Evolutionary conservation across 2,888 invertebrate species (phyloP), one percentile per base, ranked within the genome.

Genomic region (Caenorhabditis sp.): DNA sequence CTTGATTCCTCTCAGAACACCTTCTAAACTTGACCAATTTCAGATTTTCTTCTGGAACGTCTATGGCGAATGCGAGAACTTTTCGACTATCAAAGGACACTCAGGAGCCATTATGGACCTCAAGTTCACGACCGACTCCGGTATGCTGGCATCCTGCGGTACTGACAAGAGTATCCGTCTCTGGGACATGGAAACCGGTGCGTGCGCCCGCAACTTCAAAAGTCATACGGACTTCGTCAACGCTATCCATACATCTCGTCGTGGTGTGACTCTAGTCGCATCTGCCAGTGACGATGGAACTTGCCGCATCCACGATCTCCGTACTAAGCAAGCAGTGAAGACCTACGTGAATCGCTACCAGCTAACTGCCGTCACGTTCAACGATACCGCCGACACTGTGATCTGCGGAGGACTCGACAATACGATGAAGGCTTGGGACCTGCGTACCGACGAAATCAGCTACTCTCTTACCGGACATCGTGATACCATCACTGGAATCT

Each of bases 51-150:
- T 99, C 86, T 99, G 99, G 99, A 96, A 95, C 92, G 97, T 97
- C 0, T 97, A 97, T 92, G 98, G 97, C 0, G 97, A 99, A 92
- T 99, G 99, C 93, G 97, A 98, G 91, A 99, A 99, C 93, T 95
- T 97, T 86, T 96, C 96, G 90, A 95, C 96, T 24, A 95, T 99
- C 95, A 95, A 95, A 22, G 98, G 98, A 0, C 99, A 99, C 93
- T 96, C 96, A 0, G 99, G 98, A 0, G 97, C 98, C 1, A 94
- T 99, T 1, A 95, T 97, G 95, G 97, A 99, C 93, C 93, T 98
- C 12, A 93, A 94, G 59, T 94, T 92, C 87, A 91, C 91, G 49
- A 89, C 92, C 6, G 93, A 85, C 63, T 69, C 85, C 1, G 66
- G 80, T 61, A 77, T 38, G 86, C 93, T 98, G 49, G 96, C 96